These are phyloP conservation scores for Halichoerus grypus DNA, from an alignment of 2,113 vertebrate species.

Conservation along the genomic window DNA sequence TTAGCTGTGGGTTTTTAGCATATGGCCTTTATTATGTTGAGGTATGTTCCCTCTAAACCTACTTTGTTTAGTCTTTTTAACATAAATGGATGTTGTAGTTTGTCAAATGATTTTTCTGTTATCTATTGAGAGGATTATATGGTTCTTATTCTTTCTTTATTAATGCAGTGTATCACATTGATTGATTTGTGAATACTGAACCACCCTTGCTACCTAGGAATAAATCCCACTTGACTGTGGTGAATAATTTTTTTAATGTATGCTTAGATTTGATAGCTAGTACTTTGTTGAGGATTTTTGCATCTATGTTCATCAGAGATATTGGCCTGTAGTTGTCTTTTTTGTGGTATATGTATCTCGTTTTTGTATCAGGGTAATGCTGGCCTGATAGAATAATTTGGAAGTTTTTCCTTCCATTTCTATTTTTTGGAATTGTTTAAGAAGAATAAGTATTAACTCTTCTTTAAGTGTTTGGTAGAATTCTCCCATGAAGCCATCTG, in stretches of 20 bases:
- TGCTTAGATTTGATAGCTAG: no score
- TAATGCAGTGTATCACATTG: neutral
- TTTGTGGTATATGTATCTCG: neutral
- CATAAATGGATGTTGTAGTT: neutral
- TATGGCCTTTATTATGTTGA: neutral
- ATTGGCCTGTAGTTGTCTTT: neutral
- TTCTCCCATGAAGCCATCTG: neutral
- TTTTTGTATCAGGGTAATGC: neutral
- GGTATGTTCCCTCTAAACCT: neutral
- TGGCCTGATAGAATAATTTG: neutral
- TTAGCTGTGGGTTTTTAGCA: neutral
- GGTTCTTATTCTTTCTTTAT: neutral
- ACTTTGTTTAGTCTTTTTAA: neutral
- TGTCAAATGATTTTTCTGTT: neutral
- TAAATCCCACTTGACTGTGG: no score
- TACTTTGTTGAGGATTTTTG: no score
- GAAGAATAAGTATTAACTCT: neutral
- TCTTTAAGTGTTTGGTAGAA: neutral
- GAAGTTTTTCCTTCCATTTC: neutral
- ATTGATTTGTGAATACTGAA: neutral
- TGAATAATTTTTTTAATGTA: no score
- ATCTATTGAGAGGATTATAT: neutral
- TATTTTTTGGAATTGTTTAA: neutral
- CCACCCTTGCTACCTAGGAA: no score
- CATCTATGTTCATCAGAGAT: neutral